These are phyloP conservation scores for Enoplosus armatus DNA, from an alignment of 2,797 vertebrate genomes.

Conservation along the genomic window DNA sequence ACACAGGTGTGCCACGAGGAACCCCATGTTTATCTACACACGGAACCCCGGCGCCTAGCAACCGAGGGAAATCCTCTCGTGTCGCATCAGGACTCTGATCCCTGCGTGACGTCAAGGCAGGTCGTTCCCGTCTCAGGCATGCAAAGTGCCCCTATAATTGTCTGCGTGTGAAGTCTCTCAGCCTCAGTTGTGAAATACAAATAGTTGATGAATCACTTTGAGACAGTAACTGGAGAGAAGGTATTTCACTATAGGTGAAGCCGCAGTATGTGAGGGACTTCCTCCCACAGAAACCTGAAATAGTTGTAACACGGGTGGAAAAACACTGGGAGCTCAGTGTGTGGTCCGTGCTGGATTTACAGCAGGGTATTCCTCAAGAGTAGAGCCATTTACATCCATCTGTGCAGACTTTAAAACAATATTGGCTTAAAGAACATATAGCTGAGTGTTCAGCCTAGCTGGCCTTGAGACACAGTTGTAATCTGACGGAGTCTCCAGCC, in stretches of 20 bases:
- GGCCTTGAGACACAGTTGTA: constrained; percentile 67
- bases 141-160: constrained; percentile 56
- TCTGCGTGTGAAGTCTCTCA: constrained; percentile 36
- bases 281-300: constrained; percentile 70
- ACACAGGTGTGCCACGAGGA: constrained; percentile 77
- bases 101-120: constrained; percentile 76
- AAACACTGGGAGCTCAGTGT: constrained; percentile 64
- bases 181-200: constrained; percentile 67
- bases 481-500: constrained; percentile 45
- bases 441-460: constrained; percentile 70
- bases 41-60: constrained; percentile 79
- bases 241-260: constrained; percentile 55
- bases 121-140: constrained; percentile 64
- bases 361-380: constrained; percentile 65
- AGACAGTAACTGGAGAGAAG: constrained; percentile 63
- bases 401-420: constrained; percentile 78
- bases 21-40: constrained; percentile 76
- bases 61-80: constrained; percentile 82
- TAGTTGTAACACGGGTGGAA: constrained; percentile 55
- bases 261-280: constrained; percentile 40
- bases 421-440: constrained; percentile 78
- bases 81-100: constrained; percentile 61
- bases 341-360: constrained; percentile 68
- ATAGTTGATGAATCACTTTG: constrained; percentile 70
- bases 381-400: constrained; percentile 69